These are phyloP conservation scores for Mirza zaza DNA, from an alignment of 2,113 vertebrate species.

Conservation along the genomic window DNA sequence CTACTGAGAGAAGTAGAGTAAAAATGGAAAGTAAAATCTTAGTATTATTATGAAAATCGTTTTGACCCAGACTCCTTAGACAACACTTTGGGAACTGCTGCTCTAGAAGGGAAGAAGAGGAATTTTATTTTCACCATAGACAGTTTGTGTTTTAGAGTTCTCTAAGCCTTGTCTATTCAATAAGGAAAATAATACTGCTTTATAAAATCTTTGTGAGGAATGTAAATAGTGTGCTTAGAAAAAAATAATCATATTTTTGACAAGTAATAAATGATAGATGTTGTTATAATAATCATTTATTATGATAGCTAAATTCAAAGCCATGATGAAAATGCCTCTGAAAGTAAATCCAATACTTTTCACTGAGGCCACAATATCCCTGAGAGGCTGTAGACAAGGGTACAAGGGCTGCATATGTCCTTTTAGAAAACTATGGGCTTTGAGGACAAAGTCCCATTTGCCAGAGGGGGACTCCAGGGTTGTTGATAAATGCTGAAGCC, in stretches of 20 bases:
- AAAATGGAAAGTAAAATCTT: conserved; percentile 21
- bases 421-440: neutral
- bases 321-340: neutral
- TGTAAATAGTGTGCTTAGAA: neutral
- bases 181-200: neutral
- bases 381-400: neutral
- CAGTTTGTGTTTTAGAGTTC: conserved; percentile 15
- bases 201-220: conserved; percentile 33
- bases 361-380: neutral
- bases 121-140: conserved; percentile 10
- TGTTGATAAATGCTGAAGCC: neutral
- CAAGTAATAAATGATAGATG: neutral
- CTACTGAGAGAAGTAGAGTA: neutral
- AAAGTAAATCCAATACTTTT: neutral
- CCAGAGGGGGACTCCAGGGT: neutral
- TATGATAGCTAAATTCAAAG: conserved; percentile 15
- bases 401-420: neutral
- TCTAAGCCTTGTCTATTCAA: neutral
- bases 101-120: neutral
- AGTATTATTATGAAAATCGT: neutral
- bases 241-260: conserved; percentile 3
- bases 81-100: neutral
- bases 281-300: neutral
- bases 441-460: neutral
- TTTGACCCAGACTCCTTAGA: neutral